Conservation (phyloP, 92 coral and sea anemone genomes). For the Paramuricea clavata region DNA sequence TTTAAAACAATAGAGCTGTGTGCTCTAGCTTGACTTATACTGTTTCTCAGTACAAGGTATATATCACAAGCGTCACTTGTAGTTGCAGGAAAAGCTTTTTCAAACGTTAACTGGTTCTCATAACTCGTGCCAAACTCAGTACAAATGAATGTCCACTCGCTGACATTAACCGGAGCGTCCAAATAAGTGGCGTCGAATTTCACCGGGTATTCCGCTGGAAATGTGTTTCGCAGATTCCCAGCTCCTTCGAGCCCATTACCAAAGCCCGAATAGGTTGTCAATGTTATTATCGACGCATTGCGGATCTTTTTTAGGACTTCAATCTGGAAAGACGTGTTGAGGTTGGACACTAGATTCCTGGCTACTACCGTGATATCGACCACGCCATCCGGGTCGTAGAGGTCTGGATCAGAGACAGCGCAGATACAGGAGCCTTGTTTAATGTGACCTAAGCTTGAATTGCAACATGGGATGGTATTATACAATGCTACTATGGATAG, state of each 20-base stretch:
- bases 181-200: constrained; percentile 59
- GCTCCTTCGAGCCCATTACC: constrained; percentile 65
- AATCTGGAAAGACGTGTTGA: constrained; percentile 21
- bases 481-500: not conserved
- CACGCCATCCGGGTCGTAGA: constrained; percentile 37
- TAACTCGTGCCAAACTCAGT: not conserved
- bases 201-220: constrained; percentile 75
- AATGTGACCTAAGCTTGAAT: not conserved
- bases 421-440: not conserved
- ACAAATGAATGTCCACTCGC: not conserved
- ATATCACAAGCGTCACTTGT: not conserved
- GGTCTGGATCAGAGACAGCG: not conserved
- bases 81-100: not conserved
- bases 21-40: not conserved
- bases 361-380: constrained; percentile 61
- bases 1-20: not conserved
- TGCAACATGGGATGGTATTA: not conserved
- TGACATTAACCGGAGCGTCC: not conserved
- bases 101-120: not conserved
- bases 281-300: constrained; percentile 21
- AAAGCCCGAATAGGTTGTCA: constrained; percentile 63
- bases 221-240: constrained; percentile 40
- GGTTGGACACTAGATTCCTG: constrained; percentile 74
- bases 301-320: constrained; percentile 72
- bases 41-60: not conserved